phyloP scores from a whole-genome alignment of 37 sponge, comb jelly and placozoan species.

The Theonella swinhoei region DNA sequence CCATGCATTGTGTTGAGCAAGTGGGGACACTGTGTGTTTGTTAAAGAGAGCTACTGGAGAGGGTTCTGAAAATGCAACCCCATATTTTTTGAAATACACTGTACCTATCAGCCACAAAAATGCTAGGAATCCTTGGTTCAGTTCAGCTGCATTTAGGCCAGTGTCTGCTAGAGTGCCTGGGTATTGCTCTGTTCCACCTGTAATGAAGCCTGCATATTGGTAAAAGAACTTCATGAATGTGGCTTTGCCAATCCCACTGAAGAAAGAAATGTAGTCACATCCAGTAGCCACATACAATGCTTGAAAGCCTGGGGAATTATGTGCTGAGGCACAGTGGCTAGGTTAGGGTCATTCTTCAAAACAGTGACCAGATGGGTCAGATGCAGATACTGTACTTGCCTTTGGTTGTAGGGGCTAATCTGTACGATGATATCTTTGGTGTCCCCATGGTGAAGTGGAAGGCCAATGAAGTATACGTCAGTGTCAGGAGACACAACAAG shows the following conservation, averaged over 20 bases:
- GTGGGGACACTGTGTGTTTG: not conserved
- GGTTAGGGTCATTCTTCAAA: constrained; percentile 4
- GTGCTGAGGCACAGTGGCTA: not conserved
- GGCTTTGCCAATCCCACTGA: constrained; percentile 4
- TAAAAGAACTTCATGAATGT: not conserved
- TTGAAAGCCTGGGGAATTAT: not conserved
- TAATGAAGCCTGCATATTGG: constrained; percentile 12
- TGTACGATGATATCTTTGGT: constrained; percentile 5
- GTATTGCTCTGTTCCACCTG: not conserved
- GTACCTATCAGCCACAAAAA: constrained; percentile 6
- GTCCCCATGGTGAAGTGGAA: not conserved
- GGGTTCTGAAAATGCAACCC: not conserved
- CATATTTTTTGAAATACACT: constrained; percentile 20
- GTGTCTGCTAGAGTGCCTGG: not conserved
- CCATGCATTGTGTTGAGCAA: constrained; percentile 22
- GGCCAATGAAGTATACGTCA: constrained; percentile 7
- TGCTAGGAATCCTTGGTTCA: not conserved
- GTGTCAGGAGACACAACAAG: constrained; percentile 13
- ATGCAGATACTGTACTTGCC: not conserved
- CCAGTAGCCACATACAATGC: not conserved
- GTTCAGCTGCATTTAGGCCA: not conserved
- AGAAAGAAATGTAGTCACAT: constrained; percentile 30
- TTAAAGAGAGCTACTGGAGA: not conserved
- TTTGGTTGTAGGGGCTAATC: not conserved
- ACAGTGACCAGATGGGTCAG: not conserved